Conservation (phyloP, 2,113 vertebrate species). For the Barnardius zonarius region DNA sequence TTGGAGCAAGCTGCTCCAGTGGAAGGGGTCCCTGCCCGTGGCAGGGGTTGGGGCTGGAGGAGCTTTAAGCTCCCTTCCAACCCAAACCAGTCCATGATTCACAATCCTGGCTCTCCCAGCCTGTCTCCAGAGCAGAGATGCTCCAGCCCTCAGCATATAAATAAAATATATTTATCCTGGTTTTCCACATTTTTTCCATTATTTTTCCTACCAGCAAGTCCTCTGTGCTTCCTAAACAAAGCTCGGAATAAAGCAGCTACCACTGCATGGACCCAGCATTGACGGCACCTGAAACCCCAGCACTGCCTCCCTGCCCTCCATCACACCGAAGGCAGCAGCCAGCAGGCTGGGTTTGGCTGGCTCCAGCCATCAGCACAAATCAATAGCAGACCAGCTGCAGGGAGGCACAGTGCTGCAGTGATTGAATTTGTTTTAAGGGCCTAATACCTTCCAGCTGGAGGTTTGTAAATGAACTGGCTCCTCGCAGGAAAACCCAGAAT, state of each 20-base stretch:
- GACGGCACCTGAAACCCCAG: neutral
- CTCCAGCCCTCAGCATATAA: neutral
- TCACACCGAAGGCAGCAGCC: neutral
- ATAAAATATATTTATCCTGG: neutral
- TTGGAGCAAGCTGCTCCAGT: too few relatives aligned
- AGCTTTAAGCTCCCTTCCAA: neutral
- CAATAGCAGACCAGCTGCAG: neutral
- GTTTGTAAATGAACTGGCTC: neutral
- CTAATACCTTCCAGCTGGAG: constrained; percentile 54
- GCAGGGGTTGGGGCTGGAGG: neutral
- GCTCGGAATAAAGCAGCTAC: neutral
- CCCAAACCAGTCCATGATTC: neutral
- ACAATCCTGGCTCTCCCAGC: too few relatives aligned
- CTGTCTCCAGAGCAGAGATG: neutral
- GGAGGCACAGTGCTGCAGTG: neutral
- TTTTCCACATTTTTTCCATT: neutral
- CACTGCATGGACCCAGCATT: too few relatives aligned
- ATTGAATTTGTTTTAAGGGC: neutral
- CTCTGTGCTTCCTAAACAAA: neutral
- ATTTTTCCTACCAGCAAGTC: neutral
- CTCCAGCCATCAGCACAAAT: neutral
- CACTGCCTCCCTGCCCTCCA: neutral
- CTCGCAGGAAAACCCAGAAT: neutral
- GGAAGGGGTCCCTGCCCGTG: neutral
- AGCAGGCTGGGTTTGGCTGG: neutral